Evolutionary conservation across 2,797 vertebrate genomes (phyloP).

Genomic region (Momotus momota): DNA sequence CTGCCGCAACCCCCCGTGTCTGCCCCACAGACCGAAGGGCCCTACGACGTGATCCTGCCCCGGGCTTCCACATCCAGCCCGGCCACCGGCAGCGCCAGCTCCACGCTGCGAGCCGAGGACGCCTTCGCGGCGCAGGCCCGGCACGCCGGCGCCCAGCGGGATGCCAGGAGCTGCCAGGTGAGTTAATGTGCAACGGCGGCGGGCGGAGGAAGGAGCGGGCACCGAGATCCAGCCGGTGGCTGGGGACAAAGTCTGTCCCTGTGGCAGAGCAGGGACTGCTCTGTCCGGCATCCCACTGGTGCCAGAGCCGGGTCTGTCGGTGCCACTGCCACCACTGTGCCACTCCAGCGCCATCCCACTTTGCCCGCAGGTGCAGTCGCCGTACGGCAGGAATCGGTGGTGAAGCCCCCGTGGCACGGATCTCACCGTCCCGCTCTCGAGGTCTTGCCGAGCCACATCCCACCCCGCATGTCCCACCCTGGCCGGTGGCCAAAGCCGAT

Average conservation of each 20-base stretch:
- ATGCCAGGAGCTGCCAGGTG: slow-evolving; percentile 80
- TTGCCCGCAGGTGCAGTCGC: slow-evolving; percentile 75
- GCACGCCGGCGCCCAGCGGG: slow-evolving; percentile 59
- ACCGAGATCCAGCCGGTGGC: rapidly evolving
- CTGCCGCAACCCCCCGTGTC: neutral
- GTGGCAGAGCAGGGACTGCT: neutral
- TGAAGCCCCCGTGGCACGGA: slow-evolving; percentile 26
- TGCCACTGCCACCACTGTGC: rapidly evolving
- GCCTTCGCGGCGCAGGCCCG: slow-evolving; percentile 57
- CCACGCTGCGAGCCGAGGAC: slow-evolving; percentile 78
- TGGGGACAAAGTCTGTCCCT: neutral
- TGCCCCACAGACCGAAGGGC: slow-evolving; percentile 62
- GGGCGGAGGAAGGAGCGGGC: neutral
- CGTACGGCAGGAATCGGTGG: slow-evolving; percentile 72
- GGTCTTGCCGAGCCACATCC: neutral
- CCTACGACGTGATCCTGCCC: slow-evolving; percentile 86
- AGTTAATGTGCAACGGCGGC: slow-evolving; percentile 37
- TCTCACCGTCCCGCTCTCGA: neutral
- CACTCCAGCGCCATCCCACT: neutral
- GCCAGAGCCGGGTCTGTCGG: neutral
- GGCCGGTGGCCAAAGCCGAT: neutral
- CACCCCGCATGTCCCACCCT: neutral
- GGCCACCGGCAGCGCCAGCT: slow-evolving; percentile 79
- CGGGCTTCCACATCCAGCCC: slow-evolving; percentile 84
- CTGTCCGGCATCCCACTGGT: rapidly evolving